Percentiles rank a stretch among this genome's conserved stretches.
Conservation (phyloP, 2,113 vertebrate species). For the Callopanchax toddi region DNA sequence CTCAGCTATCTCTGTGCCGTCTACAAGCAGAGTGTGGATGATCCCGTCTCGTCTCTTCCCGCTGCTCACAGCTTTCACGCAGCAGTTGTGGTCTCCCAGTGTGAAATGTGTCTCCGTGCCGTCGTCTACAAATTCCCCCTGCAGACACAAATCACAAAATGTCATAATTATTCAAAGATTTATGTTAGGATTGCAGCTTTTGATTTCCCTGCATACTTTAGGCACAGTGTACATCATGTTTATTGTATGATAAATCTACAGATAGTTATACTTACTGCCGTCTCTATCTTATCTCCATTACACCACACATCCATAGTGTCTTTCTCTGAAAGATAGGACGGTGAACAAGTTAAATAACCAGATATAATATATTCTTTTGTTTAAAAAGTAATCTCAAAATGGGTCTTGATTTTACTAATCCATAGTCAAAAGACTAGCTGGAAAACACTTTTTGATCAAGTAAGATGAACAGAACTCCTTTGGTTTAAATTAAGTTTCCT, state of each 20-base stretch:
- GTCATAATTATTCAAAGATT: too few relatives aligned
- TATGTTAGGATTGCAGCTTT: background rate
- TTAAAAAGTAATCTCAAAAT: too few relatives aligned
- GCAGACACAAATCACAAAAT: background rate
- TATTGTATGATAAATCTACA: too few relatives aligned
- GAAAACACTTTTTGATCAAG: too few relatives aligned
- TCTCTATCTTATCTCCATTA: conserved; percentile 94
- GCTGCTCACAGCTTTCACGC: conserved; percentile 97
- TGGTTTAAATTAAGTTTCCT: too few relatives aligned
- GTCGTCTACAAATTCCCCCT: conserved; percentile 99
- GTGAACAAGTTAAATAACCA: conserved; percentile 8
- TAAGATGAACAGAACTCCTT: too few relatives aligned
- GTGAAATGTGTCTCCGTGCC: conserved; percentile 97
- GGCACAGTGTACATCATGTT: background rate
- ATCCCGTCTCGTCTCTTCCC: conserved; percentile 94
- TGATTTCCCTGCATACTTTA: background rate
- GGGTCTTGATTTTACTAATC: too few relatives aligned
- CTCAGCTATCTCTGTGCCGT: conserved; percentile 88
- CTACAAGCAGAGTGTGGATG: conserved; percentile 93
- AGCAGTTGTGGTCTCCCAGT: conserved; percentile 89
- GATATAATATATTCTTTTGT: too few relatives aligned
- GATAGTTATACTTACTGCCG: conserved; percentile 85
- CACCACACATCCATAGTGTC: conserved; percentile 99
- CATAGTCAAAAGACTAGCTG: too few relatives aligned
- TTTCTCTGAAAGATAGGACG: conserved; percentile 85